These are phyloP conservation scores for Sinonovacula constricta DNA, from an alignment of 1,140 invertebrate genomes.

Conservation along the genomic window DNA sequence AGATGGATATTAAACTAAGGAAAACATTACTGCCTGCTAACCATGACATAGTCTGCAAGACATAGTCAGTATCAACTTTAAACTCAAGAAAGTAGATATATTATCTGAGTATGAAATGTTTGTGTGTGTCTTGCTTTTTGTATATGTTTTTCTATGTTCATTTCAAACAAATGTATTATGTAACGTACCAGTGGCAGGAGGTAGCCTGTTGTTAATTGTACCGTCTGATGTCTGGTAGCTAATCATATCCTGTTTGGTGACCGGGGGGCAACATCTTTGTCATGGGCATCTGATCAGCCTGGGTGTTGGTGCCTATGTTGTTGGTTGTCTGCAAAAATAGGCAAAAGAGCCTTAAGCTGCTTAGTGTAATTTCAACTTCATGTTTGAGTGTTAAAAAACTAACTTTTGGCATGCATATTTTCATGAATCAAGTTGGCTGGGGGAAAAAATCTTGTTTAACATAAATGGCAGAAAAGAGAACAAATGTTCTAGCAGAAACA, in stretches of 20 bases:
- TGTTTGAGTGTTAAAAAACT: no score
- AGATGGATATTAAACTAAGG: no score
- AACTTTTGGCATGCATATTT: no score
- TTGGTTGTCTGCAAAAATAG: constrained; percentile 65
- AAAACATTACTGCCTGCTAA: no score
- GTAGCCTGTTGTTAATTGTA: constrained; percentile 69
- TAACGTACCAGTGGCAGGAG: constrained; percentile 66
- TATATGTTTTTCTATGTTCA: not conserved
- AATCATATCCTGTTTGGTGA: constrained; percentile 75
- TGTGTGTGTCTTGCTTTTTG: not conserved
- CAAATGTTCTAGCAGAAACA: no score
- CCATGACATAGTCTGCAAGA: not conserved
- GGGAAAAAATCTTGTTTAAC: no score
- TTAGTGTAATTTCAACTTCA: no score
- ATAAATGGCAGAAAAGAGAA: no score
- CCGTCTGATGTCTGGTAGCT: constrained; percentile 74
- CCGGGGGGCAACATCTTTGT: constrained; percentile 39
- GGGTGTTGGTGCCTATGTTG: constrained; percentile 71
- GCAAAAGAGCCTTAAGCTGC: no score
- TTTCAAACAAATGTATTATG: no score
- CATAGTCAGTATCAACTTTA: not conserved
- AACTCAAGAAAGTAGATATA: not conserved
- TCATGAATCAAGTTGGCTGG: no score
- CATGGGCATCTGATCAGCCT: constrained; percentile 52
- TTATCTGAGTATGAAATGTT: not conserved